Percentiles rank a stretch among this genome's conserved stretches.
Evolutionary conservation across 2,797 vertebrate genomes (phyloP).

Genomic region (Ctenochaetus hawaiiensis): DNA sequence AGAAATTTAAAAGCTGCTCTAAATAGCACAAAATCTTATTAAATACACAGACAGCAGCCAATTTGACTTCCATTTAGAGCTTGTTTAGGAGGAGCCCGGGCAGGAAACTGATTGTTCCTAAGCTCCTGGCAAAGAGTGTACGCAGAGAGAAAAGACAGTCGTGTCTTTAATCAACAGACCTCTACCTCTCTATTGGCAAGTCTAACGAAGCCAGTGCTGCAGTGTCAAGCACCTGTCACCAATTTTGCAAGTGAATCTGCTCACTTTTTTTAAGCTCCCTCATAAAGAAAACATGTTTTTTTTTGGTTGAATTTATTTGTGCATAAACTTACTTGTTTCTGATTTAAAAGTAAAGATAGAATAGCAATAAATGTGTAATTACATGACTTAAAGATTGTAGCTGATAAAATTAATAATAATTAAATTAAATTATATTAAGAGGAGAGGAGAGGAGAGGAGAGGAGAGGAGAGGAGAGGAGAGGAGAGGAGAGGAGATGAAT

Average conservation of each 20-base stretch:
- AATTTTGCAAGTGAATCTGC: not conserved
- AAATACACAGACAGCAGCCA: conserved; percentile 36
- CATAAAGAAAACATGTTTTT: not conserved
- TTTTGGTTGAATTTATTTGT: not conserved
- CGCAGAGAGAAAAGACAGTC: conserved; percentile 24
- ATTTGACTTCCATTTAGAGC: conserved; percentile 35
- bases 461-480: too few species aligned
- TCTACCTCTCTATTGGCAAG: conserved; percentile 30
- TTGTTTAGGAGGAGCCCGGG: conserved; percentile 26
- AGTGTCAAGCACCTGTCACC: conserved; percentile 6
- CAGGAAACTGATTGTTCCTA: conserved; percentile 43
- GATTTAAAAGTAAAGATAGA: not conserved
- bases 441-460: too few species aligned
- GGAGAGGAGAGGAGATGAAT: not conserved
- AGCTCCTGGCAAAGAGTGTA: conserved; percentile 29
- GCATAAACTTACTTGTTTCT: not conserved
- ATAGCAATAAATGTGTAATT: too few species aligned
- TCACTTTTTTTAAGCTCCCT: not conserved
- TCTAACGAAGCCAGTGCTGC: not conserved
- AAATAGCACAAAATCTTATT: conserved; percentile 43
- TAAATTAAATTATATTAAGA: too few species aligned
- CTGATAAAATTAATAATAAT: too few species aligned
- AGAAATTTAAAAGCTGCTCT: conserved; percentile 35
- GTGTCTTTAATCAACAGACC: conserved; percentile 40
- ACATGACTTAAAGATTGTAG: too few species aligned